Conservation (phyloP, 2,888 invertebrate genomes). For the Dione juno region DNA sequence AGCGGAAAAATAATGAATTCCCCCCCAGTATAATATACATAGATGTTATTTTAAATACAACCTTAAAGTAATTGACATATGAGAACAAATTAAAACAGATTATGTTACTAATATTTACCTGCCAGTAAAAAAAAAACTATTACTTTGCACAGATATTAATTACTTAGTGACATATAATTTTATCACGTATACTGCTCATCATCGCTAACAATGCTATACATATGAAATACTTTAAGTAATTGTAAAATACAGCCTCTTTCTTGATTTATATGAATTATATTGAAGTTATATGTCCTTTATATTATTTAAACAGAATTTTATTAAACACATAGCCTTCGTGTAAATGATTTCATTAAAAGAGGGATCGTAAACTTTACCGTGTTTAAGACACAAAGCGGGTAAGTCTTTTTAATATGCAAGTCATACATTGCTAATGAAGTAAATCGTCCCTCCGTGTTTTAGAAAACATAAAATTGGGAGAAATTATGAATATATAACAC, state of each 20-base stretch:
- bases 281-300: constrained; percentile 11
- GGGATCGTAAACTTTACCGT: constrained; percentile 14
- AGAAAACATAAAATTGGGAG: background rate
- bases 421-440: constrained; percentile 18
- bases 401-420: constrained; percentile 13
- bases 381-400: background rate
- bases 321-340: background rate
- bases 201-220: no score
- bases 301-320: constrained; percentile 8
- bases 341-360: constrained; percentile 16
- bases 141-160: no score
- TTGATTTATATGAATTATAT: background rate
- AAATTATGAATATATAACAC: no score
- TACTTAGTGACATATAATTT: no score
- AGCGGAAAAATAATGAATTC: no score
- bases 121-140: no score
- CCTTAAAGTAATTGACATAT: no score
- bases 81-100: no score
- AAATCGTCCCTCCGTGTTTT: background rate
- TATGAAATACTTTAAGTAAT: background rate
- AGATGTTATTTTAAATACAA: no score
- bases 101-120: no score
- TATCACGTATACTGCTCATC: no score
- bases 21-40: no score
- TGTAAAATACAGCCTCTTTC: background rate